Conservation (phyloP, 23 tunicate species). For the Botrylloides violaceus region DNA sequence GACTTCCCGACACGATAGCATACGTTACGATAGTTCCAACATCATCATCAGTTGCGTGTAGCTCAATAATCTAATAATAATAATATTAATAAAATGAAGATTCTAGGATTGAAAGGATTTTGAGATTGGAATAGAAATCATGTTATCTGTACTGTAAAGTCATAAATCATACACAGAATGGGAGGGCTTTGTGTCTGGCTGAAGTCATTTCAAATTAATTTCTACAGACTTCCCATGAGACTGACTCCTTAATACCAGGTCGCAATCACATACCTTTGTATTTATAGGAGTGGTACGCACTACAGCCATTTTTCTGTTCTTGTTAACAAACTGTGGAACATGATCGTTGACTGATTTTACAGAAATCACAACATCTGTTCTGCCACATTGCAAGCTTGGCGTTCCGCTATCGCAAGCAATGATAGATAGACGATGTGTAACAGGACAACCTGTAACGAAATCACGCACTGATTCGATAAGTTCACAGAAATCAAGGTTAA, state of each 20-base stretch:
- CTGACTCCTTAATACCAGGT: too few relatives aligned
- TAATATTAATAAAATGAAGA: too few relatives aligned
- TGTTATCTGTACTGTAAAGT: too few relatives aligned
- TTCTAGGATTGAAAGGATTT: too few relatives aligned
- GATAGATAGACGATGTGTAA: slow-evolving; percentile 1
- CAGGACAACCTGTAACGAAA: slow-evolving; percentile 9
- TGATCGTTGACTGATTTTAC: slow-evolving; percentile 33
- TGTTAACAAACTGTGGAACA: slow-evolving; percentile 20
- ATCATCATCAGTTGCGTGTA: slow-evolving; percentile 37
- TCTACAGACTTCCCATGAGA: too few relatives aligned
- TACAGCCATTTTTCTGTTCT: slow-evolving; percentile 29
- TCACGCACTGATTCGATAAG: neutral
- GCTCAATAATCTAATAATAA: slow-evolving; percentile 12
- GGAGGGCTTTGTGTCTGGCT: too few relatives aligned
- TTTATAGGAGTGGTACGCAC: slow-evolving; percentile 30
- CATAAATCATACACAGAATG: too few relatives aligned
- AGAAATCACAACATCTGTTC: slow-evolving; percentile 16
- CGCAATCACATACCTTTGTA: slow-evolving; percentile 25
- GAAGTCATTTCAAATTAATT: too few relatives aligned
- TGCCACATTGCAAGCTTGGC: slow-evolving; percentile 18
- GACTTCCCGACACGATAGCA: neutral
- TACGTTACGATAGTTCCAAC: slow-evolving; percentile 17
- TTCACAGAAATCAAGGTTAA: neutral
- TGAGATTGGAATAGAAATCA: too few relatives aligned
- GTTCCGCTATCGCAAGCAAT: slow-evolving; percentile 43